Percentiles rank a stretch among this genome's conserved stretches.
phyloP scores from a whole-genome alignment of 2,888 invertebrate genomes.

The Bombylius discolor region DNA sequence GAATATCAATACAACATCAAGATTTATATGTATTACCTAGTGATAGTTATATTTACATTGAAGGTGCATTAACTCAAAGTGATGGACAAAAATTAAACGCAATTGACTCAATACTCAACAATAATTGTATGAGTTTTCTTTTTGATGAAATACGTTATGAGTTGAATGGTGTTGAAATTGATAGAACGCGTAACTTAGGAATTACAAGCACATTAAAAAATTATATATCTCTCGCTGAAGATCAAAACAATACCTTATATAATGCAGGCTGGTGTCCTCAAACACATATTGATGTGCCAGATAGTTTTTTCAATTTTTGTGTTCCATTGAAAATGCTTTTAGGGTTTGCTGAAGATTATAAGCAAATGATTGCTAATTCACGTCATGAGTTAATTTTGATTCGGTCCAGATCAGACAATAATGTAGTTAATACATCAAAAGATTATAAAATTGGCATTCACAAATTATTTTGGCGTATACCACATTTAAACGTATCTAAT shows the following conservation, averaged over 20 bases:
- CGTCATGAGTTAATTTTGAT: constrained; percentile 24
- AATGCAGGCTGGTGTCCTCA: constrained; percentile 14
- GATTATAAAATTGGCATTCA: constrained; percentile 7
- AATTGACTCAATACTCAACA: constrained; percentile 12
- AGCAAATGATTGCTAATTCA: constrained; percentile 26
- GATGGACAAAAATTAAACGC: too few relatives aligned
- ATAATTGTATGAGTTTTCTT: constrained; percentile 22
- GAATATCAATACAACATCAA: too few relatives aligned
- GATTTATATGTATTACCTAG: too few relatives aligned
- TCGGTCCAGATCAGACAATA: constrained; percentile 8
- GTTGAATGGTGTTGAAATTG: constrained; percentile 25
- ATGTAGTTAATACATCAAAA: constrained; percentile 1
- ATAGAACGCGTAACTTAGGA: constrained; percentile 21
- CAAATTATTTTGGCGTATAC: constrained; percentile 18
- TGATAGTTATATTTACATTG: constrained; percentile 10
- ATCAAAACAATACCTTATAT: constrained; percentile 9
- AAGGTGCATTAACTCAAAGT: constrained; percentile 13
- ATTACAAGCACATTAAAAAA: constrained; percentile 25
- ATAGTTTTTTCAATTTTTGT: not conserved
- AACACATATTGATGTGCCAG: constrained; percentile 5
- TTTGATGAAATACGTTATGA: constrained; percentile 28
- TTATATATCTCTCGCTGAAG: constrained; percentile 19
- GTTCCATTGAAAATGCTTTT: constrained; percentile 24
- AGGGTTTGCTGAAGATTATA: constrained; percentile 28
- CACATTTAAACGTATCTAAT: constrained; percentile 7